Evolutionary conservation across 37 sponge, comb jelly and placozoan species (phyloP), one percentile per base, ranked within the genome.

Genomic region (Amphimedon queenslandica): DNA sequence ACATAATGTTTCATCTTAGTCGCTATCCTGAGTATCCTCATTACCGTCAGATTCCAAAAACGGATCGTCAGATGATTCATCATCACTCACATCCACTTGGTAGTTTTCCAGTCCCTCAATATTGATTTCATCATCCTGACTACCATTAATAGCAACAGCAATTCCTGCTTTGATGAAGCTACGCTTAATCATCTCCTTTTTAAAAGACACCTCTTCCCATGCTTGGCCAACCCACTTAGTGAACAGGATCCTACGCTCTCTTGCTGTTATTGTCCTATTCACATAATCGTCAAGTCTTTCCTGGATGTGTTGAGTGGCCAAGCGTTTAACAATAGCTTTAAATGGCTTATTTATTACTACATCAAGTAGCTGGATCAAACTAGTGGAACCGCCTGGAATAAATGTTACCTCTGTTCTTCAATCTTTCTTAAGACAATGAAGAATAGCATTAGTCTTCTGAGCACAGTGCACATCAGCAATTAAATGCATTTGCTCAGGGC

Each of bases 141-240:
- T 42, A 3, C 76, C 84, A 83, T 76, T 47, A 36, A 63, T 40
- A 25, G 77, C 66, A 27, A 76, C 77, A 58, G 71, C 43, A 28
- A 83, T 68, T 21, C 84, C 77, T 70, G 66, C 68, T 35, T 83
- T 83, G 33, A 63, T 63, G 56, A 75, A 76, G 30, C 71, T 47
- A 11, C 77, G 68, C n/a, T 55, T 36, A 13, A 64, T 40, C 71
- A 75, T 83, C 8, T 83, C 84, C 39, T 57, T 75, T 27, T 83
- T 69, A 18, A 63, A 36, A 55, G 55, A 21, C 36, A 83, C 61
- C 33, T 83, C 77, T 47, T 69, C 84, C 84, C 77, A 83, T n/a
- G 84, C 77, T 42, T 83, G 55, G n/a, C 84, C 84, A 57, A 77
- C 77, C 84, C 84, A 83, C 18, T 76, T 76, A 5, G 64, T 75